Base-by-base conservation (phyloP, 2,888 invertebrate genomes). In the Ectemnius cavifrons region DNA sequence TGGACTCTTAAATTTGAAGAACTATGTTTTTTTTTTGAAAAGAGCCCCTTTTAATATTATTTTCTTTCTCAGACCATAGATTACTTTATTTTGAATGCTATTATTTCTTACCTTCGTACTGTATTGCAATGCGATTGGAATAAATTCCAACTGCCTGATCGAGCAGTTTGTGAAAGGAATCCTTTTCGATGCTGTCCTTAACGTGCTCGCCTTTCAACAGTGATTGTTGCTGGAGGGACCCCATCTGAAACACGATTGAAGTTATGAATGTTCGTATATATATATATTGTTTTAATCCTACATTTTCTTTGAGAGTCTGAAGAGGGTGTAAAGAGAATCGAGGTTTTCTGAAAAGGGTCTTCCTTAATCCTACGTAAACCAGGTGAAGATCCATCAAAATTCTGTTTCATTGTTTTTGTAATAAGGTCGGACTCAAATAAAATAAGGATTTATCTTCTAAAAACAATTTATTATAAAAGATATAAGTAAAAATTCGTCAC, bases 191-290 rank as follows among this genome's bases (percentile, higher is more conserved):
- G 18, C 71, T 67, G 5, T 80, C 65, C 47, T 72, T 77, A 2
- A 79, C 72, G 23, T 84, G 80, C 0, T 83, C 79, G 23, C 91
- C 91, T 85, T 93, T 94, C 62, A 95, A 91, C 78, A 96, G 93
- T 0, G 96, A 96, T 74, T 95, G 91, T 85, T 95, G 94, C 68
- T 95, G 95, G 84, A 96, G 91, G 3, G 95, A 95, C 66, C 96
- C 96, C 96, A 96, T 96, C 86, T 89, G 77, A 18, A 18, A 37
- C 8, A 37, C 37, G 8, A 37, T 6, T 37, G 8, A 37, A 37
- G 37, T 37, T 37, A 8, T 4, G 11, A 37, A 37, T 37, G 11
- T 37, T 8, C 1, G 37, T 37, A 37, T 6, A 2, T 1, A 6
- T 6, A 37, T 37, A 37, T 37, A 37, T 8, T 37, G 1, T 37